A percentile compares a stretch with the other conserved stretches of the same genome.
These are phyloP conservation scores for Alviniconcha marisindica DNA, from an alignment of 1,140 invertebrate genomes.

Conservation along the genomic window DNA sequence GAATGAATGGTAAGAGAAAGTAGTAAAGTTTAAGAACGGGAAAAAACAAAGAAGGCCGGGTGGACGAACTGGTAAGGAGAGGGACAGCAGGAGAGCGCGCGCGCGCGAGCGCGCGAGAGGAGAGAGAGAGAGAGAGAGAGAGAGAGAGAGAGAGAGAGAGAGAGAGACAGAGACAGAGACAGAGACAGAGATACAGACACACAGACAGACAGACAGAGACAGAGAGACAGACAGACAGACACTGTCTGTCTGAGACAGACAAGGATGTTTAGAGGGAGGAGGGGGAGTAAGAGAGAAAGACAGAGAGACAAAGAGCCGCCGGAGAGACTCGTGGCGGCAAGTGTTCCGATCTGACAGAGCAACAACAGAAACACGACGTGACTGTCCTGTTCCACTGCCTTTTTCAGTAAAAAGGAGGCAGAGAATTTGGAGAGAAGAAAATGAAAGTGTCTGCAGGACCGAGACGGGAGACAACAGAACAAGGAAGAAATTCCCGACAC, in stretches of 20 bases:
- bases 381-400: too few relatives aligned
- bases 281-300: not conserved
- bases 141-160: constrained; percentile 12
- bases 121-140: not conserved
- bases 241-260: not conserved
- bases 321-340: too few relatives aligned
- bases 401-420: too few relatives aligned
- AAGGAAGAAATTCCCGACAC: too few relatives aligned
- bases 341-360: too few relatives aligned
- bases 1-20: too few relatives aligned
- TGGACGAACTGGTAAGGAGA: too few relatives aligned
- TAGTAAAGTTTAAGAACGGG: not conserved
- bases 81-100: too few relatives aligned
- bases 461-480: too few relatives aligned
- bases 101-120: too few relatives aligned
- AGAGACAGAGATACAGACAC: not conserved
- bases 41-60: not conserved
- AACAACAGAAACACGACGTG: too few relatives aligned
- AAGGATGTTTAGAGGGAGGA: not conserved
- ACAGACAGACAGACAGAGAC: not conserved
- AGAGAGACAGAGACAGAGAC: not conserved
- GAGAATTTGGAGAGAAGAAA: not conserved
- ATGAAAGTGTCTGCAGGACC: not conserved
- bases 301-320: not conserved
- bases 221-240: not conserved